A percentile compares a stretch with the other conserved stretches of the same genome.
Conservation (phyloP, 2,797 vertebrate genomes). For the Spondyliosoma cantharus region DNA sequence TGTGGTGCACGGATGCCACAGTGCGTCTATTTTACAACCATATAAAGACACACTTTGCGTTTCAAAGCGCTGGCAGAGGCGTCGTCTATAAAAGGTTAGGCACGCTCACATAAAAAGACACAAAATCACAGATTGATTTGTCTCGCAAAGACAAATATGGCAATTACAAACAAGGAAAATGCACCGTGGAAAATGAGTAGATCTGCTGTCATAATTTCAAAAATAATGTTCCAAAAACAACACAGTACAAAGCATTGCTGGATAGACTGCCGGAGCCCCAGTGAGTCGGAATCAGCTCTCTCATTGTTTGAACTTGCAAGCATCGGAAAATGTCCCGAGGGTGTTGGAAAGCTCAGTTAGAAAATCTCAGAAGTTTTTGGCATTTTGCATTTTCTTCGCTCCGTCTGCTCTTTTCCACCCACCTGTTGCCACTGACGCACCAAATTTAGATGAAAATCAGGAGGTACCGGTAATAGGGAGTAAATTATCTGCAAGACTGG, state of each 20-base stretch:
- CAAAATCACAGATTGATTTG: conserved; percentile 24
- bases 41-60: conserved; percentile 9
- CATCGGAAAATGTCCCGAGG: conserved; percentile 21
- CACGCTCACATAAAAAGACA: conserved; percentile 25
- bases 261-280: neutral
- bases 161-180: conserved; percentile 37
- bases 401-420: neutral
- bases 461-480: neutral
- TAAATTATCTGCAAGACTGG: neutral
- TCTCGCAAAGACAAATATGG: conserved; percentile 27
- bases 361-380: neutral
- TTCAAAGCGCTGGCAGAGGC: conserved; percentile 12
- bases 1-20: neutral
- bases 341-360: conserved; percentile 19
- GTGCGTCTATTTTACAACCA: conserved; percentile 6
- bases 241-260: conserved; percentile 10
- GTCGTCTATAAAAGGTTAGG: neutral
- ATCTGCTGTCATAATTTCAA: conserved; percentile 33
- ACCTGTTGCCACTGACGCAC: neutral
- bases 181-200: conserved; percentile 28
- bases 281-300: neutral
- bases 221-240: conserved; percentile 26
- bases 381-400: neutral
- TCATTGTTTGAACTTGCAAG: conserved; percentile 6
- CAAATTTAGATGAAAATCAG: neutral